These are phyloP conservation scores for Hippocampus zosterae DNA, from an alignment of 2,113 vertebrate genomes.

Conservation along the genomic window DNA sequence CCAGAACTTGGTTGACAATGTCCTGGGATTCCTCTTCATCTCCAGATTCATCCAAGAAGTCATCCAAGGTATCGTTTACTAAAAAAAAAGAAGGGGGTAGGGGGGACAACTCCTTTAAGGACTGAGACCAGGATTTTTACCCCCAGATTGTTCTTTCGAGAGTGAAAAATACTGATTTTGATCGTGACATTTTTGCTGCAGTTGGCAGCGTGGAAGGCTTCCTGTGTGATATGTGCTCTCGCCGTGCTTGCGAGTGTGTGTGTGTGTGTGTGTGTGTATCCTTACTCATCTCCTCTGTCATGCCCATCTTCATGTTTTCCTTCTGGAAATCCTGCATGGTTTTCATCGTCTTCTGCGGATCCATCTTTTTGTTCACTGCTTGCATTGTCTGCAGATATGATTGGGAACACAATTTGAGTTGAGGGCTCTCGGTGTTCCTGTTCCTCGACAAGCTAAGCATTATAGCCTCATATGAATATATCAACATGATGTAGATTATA, in stretches of 20 bases:
- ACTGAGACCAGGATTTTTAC: background rate
- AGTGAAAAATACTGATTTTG: background rate
- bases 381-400: slow-evolving; percentile 84
- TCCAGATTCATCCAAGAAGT: slow-evolving; percentile 93
- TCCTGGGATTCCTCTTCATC: slow-evolving; percentile 97
- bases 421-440: background rate
- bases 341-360: slow-evolving; percentile 93
- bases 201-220: background rate
- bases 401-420: background rate
- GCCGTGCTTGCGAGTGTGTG: background rate
- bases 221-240: too few relatives aligned
- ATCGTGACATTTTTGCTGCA: background rate
- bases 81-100: background rate
- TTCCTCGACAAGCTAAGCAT: too few relatives aligned
- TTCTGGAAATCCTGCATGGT: slow-evolving; percentile 99
- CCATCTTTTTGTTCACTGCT: slow-evolving; percentile 97
- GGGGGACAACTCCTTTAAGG: background rate
- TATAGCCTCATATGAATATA: too few relatives aligned
- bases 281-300: slow-evolving; percentile 98
- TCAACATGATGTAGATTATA: too few relatives aligned
- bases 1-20: slow-evolving; percentile 95
- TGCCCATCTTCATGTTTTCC: slow-evolving; percentile 98
- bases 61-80: slow-evolving; percentile 93
- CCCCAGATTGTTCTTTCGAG: slow-evolving; percentile 4
- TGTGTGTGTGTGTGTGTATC: background rate